Conservation (phyloP, 2,113 vertebrate species). For the Psammodynastes pulverulentus region DNA sequence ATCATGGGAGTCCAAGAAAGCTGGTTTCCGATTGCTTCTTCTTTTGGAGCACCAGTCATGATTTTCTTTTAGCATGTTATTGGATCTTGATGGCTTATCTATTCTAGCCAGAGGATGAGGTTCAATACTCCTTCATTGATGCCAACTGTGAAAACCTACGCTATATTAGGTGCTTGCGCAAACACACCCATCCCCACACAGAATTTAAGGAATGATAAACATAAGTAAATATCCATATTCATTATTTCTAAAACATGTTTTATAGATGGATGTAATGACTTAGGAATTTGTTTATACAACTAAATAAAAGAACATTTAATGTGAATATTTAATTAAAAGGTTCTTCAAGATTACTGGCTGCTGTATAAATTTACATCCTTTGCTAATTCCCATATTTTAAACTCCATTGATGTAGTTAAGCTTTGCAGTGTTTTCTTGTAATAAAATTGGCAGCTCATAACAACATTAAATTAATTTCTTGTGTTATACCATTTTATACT, state of each 20-base stretch:
- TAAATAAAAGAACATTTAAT: not conserved
- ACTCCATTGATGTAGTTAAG: not conserved
- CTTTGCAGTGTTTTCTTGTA: not conserved
- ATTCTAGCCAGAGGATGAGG: not conserved
- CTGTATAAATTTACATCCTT: not conserved
- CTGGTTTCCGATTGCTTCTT: not conserved
- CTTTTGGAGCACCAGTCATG: not conserved
- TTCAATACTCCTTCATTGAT: not conserved
- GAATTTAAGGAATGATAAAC: not conserved
- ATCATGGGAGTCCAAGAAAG: not conserved
- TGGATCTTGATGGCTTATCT: not conserved
- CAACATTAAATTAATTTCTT: not conserved
- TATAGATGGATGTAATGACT: not conserved
- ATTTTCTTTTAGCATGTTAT: not conserved
- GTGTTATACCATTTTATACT: not conserved
- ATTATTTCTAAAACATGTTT: not conserved
- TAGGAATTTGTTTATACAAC: not conserved
- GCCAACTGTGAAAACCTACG: not conserved
- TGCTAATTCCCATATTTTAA: not conserved
- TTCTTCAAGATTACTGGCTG: not conserved
- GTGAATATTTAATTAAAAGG: not conserved
- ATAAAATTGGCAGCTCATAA: not conserved
- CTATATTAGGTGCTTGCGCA: not conserved
- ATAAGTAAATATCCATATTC: not conserved
- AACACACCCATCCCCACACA: not conserved